phyloP scores from a whole-genome alignment of 2,797 vertebrate species.

The Atherinosoma microstoma region DNA sequence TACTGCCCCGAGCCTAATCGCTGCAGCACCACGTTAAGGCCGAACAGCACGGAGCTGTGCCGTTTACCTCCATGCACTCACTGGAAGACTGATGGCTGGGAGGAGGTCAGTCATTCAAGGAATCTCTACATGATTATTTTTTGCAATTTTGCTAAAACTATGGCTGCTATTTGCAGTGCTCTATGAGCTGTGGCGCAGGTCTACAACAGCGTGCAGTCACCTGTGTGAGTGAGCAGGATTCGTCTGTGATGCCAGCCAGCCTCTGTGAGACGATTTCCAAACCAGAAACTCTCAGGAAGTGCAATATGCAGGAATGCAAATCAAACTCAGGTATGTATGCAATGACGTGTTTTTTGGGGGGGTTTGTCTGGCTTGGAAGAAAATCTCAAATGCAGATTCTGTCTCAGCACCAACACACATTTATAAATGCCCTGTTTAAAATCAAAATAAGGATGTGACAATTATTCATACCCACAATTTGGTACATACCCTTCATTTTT shows the following conservation, averaged over 20 bases:
- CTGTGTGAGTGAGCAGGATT: slow-evolving; percentile 72
- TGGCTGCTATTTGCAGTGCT: slow-evolving; percentile 71
- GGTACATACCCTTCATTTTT: neutral
- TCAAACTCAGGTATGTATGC: slow-evolving; percentile 66
- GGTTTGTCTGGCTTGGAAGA: neutral
- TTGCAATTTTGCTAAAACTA: neutral
- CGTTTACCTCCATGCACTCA: slow-evolving; percentile 79
- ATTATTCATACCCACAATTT: neutral
- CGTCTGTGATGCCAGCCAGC: slow-evolving; percentile 59
- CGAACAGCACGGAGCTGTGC: slow-evolving; percentile 77
- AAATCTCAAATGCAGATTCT: slow-evolving; percentile 12
- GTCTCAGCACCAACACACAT: neutral
- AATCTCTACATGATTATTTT: neutral
- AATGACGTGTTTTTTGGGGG: neutral
- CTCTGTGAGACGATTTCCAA: slow-evolving; percentile 74
- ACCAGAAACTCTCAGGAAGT: slow-evolving; percentile 78
- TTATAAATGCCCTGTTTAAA: neutral
- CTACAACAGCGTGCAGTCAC: slow-evolving; percentile 74
- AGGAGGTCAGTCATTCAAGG: slow-evolving; percentile 64
- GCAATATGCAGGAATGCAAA: slow-evolving; percentile 79
- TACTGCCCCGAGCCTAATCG: slow-evolving; percentile 80
- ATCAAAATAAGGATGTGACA: neutral
- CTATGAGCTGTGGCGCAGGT: slow-evolving; percentile 79
- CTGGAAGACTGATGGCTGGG: slow-evolving; percentile 86
- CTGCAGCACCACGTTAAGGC: slow-evolving; percentile 83